These are phyloP conservation scores for Palythoa grandis DNA, from an alignment of 92 coral and sea anemone genomes.

Conservation along the genomic window DNA sequence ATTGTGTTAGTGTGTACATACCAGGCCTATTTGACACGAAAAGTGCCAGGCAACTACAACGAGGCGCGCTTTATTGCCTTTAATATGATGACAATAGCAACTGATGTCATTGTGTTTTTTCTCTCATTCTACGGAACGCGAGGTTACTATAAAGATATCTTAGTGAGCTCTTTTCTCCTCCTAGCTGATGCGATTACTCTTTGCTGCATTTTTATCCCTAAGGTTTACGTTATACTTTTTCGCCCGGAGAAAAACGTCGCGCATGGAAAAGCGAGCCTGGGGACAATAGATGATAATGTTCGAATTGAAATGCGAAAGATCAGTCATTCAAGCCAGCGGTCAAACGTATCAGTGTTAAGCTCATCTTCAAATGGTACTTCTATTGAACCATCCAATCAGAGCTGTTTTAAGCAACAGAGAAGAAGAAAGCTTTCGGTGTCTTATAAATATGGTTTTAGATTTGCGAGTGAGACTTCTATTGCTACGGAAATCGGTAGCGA, in stretches of 20 bases:
- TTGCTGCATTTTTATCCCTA: constrained; percentile 84
- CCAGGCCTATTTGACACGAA: constrained; percentile 86
- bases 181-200: constrained; percentile 78
- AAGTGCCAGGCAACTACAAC: constrained; percentile 92
- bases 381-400: constrained; percentile 21
- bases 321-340: constrained; percentile 70
- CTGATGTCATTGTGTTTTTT: constrained; percentile 79
- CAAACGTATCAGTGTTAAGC: constrained; percentile 57
- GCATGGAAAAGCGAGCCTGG: constrained; percentile 62
- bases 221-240: constrained; percentile 78
- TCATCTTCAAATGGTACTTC: constrained; percentile 44
- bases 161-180: constrained; percentile 75
- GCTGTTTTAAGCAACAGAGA: not conserved
- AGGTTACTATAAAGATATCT: constrained; percentile 73
- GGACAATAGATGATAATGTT: constrained; percentile 46
- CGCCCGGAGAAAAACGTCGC: constrained; percentile 87
- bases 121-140: constrained; percentile 75
- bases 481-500: not conserved
- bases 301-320: constrained; percentile 17
- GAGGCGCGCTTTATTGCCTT: constrained; percentile 95
- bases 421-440: constrained; percentile 57
- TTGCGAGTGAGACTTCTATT: constrained; percentile 30
- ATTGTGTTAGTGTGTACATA: constrained; percentile 83
- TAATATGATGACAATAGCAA: constrained; percentile 88
- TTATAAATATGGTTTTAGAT: constrained; percentile 28